Conservation (phyloP, 1,140 invertebrate species). For the Holcopasites calliopsidis region DNA sequence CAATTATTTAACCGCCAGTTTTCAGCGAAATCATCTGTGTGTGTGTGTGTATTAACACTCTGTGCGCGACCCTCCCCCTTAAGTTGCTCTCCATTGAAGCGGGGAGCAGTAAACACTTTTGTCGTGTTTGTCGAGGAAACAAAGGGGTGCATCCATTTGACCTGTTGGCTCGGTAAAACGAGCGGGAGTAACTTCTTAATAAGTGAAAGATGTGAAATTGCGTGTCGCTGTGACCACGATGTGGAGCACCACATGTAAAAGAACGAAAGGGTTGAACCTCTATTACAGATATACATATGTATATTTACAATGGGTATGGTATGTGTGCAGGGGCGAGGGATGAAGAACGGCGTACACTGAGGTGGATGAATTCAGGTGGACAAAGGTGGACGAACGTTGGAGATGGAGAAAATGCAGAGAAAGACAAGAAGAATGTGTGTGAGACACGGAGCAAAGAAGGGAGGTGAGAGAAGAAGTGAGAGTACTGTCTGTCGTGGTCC, state of each 20-base stretch:
- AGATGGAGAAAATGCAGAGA: too few relatives aligned
- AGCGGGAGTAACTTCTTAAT: not conserved
- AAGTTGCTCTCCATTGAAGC: not conserved
- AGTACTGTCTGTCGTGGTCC: conserved; percentile 72
- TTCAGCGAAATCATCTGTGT: not conserved
- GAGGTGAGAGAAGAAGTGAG: not conserved
- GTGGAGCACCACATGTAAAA: conserved; percentile 46
- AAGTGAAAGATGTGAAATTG: conserved; percentile 14
- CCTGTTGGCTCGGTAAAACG: not conserved
- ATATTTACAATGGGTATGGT: not conserved
- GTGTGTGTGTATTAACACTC: too few relatives aligned
- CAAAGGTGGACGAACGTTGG: too few relatives aligned
- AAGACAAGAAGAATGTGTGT: not conserved
- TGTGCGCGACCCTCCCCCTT: not conserved
- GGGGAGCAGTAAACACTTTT: not conserved
- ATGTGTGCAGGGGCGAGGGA: too few relatives aligned
- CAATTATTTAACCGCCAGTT: not conserved
- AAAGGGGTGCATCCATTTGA: not conserved
- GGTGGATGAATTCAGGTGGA: too few relatives aligned
- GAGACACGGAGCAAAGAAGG: too few relatives aligned
- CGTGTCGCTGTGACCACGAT: conserved; percentile 34
- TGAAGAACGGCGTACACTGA: too few relatives aligned
- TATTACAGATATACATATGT: not conserved
- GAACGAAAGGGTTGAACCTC: conserved; percentile 45
- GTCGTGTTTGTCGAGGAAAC: not conserved